These are phyloP conservation scores for Callyntrura sp. DNA, from an alignment of 2,888 invertebrate genomes.

Conservation along the genomic window DNA sequence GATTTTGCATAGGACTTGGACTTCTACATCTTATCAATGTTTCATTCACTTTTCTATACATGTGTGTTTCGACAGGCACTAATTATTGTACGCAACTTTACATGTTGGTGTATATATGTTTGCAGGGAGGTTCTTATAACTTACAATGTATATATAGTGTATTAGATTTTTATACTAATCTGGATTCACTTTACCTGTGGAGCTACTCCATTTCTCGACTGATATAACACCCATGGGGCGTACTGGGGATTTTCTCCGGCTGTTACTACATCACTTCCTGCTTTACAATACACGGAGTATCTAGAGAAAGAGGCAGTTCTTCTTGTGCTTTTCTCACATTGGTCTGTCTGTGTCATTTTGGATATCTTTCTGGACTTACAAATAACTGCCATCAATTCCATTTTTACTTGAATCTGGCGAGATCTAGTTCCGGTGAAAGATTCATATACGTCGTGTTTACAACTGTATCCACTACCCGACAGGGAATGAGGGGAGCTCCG, in stretches of 20 bases:
- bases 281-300: slow-evolving; percentile 72
- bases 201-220: slow-evolving; percentile 46
- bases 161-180: no score
- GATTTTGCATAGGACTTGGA: not conserved
- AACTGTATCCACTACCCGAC: not conserved
- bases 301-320: not conserved
- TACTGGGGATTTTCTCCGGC: not conserved
- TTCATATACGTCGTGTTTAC: slow-evolving; percentile 5
- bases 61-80: no score
- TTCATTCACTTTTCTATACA: no score
- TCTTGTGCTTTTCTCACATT: not conserved
- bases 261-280: slow-evolving; percentile 29
- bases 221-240: slow-evolving; percentile 69
- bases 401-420: slow-evolving; percentile 42
- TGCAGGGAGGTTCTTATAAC: no score
- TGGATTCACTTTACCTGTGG: slow-evolving; percentile 69
- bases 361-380: slow-evolving; percentile 60
- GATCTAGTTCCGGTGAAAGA: not conserved
- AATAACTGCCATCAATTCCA: slow-evolving; percentile 74
- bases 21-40: not conserved
- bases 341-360: not conserved
- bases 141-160: no score
- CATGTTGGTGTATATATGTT: no score
- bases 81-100: no score
- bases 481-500: not conserved